These are phyloP conservation scores for Zootoca vivipara DNA, from an alignment of 2,113 vertebrate species.

Conservation along the genomic window DNA sequence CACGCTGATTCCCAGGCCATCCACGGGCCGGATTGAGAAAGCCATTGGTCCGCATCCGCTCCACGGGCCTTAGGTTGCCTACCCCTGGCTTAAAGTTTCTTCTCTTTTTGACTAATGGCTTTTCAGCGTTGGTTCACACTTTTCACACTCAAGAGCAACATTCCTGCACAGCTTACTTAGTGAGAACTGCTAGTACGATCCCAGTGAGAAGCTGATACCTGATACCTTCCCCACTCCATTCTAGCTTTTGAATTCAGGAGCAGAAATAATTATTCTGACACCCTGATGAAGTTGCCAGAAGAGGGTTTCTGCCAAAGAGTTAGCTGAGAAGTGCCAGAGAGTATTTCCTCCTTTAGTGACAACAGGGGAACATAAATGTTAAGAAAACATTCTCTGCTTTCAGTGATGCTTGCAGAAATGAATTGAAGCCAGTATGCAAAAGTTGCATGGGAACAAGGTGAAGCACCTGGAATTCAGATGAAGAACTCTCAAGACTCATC, in stretches of 20 bases:
- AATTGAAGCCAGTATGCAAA: not conserved
- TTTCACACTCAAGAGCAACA: conserved; percentile 58
- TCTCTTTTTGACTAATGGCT: conserved; percentile 38
- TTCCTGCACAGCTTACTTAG: conserved; percentile 66
- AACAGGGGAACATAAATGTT: conserved; percentile 16
- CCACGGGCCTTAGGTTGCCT: too few species aligned
- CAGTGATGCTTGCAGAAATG: not conserved
- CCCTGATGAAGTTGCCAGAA: conserved; percentile 52
- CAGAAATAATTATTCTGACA: conserved; percentile 67
- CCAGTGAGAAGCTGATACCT: conserved; percentile 55
- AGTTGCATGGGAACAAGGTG: not conserved
- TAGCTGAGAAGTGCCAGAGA: conserved; percentile 61
- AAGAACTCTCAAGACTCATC: not conserved
- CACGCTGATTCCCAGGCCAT: too few species aligned
- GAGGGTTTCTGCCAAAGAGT: conserved; percentile 57
- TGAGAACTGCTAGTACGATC: conserved; percentile 62
- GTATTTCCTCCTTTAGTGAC: conserved; percentile 45
- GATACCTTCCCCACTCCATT: conserved; percentile 53
- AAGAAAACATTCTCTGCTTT: not conserved
- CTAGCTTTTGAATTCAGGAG: conserved; percentile 46
- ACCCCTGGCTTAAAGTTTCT: conserved; percentile 47
- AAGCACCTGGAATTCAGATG: rapidly evolving
- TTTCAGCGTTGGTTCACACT: conserved; percentile 56
- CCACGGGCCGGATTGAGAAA: too few species aligned
- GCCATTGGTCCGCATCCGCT: too few species aligned